Base-by-base conservation (phyloP, 2,113 vertebrate genomes). In the Lasiurus borealis region DNA sequence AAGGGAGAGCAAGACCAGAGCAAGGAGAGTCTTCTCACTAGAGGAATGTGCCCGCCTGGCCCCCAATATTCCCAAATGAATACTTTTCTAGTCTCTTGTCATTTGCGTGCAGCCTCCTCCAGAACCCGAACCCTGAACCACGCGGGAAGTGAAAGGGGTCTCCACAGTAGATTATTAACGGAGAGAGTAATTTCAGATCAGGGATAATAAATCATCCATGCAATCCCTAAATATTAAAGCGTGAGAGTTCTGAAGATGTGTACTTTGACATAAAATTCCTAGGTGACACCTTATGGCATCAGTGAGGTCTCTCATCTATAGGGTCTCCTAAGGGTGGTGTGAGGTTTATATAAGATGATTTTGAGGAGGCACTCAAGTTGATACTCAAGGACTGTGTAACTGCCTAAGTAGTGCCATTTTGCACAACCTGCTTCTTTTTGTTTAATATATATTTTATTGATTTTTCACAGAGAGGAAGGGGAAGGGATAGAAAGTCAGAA, bases 121-220 rank as follows among this genome's bases (percentile, higher is more conserved):
- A 40, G 40, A 40, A 40, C 40, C 40, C 40, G 40, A 40, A 40
- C 40, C 40, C 40, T 40, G 40, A 40, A 40, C 40, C 40, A 40
- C 40, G 40, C 40, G 3, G 40, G 5, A 40, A 3, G 40, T 40
- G 5, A 40, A 40, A 40, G 5, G 40, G 40, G 40, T 40, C 5
- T 40, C 40, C 40, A 40, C 40, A 40, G 40, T 40, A 40, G 5
- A 78, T 82, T 95, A 91, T 95, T 92, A 93, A 76, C 80, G 78
- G 89, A 89, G 16, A 85, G 76, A 71, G 54, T 57, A 15, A 95
- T 93, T 96, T 97, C 87, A 90, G 81, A 72, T 91, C 52, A 40
- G 34, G 10, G 44, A 90, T 36, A 57, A 89, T n/a, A 46, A 8
- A 80, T 92, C 90, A 92, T 59, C 72, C 29, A 52, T 13, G 36